A percentile compares a stretch with the other conserved stretches of the same genome.
Evolutionary conservation across 2,113 vertebrate genomes (phyloP).

Genomic region (Morone saxatilis): DNA sequence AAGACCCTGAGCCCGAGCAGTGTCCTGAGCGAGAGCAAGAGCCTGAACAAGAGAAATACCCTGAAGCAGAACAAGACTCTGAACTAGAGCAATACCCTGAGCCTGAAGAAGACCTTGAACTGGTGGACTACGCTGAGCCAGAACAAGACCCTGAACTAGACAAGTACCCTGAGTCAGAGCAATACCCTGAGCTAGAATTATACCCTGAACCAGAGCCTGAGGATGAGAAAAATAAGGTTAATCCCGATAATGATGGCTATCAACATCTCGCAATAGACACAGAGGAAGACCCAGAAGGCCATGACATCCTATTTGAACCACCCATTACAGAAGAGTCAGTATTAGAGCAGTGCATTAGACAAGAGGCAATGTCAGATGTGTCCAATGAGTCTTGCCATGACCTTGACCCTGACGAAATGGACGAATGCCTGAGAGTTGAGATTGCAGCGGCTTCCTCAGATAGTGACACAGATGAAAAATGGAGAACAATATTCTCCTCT

Average conservation of each 20-base stretch:
- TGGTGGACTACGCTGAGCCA: background rate
- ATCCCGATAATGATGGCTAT: conserved; percentile 52
- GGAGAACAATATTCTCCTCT: conserved; percentile 86
- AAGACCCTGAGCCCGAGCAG: background rate
- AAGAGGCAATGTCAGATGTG: conserved; percentile 81
- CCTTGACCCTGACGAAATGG: conserved; percentile 75
- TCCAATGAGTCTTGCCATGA: conserved; percentile 81
- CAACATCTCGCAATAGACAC: conserved; percentile 45
- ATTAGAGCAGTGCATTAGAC: conserved; percentile 75
- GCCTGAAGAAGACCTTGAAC: background rate
- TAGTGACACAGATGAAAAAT: conserved; percentile 84
- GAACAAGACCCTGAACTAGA: conserved; percentile 15
- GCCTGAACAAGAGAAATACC: background rate
- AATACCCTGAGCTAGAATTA: conserved; percentile 32
- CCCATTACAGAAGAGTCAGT: conserved; percentile 65
- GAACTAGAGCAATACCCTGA: background rate
- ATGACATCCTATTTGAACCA: conserved; percentile 57
- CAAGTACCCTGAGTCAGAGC: background rate
- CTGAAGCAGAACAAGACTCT: background rate
- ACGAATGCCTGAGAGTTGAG: conserved; percentile 80
- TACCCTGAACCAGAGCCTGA: conserved; percentile 44
- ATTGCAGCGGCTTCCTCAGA: conserved; percentile 81
- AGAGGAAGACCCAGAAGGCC: conserved; percentile 44
- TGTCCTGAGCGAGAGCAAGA: background rate
- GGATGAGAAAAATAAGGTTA: conserved; percentile 16